Base-by-base conservation (phyloP, 2,797 vertebrate genomes). In the Gambusia yucatana region DNA sequence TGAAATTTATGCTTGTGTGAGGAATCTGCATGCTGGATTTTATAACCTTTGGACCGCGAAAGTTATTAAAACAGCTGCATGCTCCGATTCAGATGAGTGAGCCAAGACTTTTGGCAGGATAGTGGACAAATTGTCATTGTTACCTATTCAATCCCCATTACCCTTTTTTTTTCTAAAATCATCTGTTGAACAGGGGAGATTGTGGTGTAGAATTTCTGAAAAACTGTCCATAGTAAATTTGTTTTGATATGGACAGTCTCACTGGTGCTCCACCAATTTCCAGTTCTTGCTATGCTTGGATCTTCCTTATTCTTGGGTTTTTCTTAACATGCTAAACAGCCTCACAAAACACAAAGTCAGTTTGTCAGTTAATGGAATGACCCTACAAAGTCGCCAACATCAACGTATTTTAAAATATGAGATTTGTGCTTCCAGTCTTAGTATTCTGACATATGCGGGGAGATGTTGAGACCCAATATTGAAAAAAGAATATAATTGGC, bases 391-490 rank as follows among this genome's bases (percentile, higher is more conserved):
- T n/a, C 52, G 11, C 9, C 9, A 41, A 69, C 39, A 5, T 13
- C 39, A 69, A 69, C 0, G 22, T n/a, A 43, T 25, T n/a, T 25
- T 10, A n/a, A 11, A 41, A 11, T 69, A 1, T 41, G 9, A 8
- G 3, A 1, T 41, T 9, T 69, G 25, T 69, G 33, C 63, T 22
- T 65, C 20, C 36, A 41, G 33, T 17, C 30, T 8, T 41, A 1
- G 17, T 63, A 72, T 85, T 90, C 87, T 73, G 73, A 82, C 79
- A 80, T 50, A 73, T 82, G 77, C 48, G 46, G 77, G 59, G 82
- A 80, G 69, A 61, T 80, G 83, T 87, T 82, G 79, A 79, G 70
- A 83, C 47, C 47, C 25, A 76, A 88, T 52, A 85, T 67, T 46
- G 43, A 77, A 81, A 77, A 73, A 41, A 10, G 55, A 39, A 78